Evolutionary conservation across 30 jellyfish, hydroid and myxozoan genomes (phyloP).

Genomic region (Hydractinia symbiolongicarpus): DNA sequence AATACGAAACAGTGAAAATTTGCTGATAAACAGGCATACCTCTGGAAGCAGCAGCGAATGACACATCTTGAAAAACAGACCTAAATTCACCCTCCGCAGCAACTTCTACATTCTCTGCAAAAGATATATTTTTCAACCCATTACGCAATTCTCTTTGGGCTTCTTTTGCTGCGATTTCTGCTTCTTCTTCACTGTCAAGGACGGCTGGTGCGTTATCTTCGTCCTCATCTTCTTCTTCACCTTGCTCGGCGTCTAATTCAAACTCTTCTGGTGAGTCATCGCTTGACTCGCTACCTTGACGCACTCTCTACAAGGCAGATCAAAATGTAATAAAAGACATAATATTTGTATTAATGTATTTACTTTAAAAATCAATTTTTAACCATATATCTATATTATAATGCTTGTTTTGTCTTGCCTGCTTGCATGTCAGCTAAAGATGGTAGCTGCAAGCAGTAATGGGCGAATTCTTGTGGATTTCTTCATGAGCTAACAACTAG

Average conservation of each 20-base stretch:
- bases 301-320: slow-evolving; percentile 33
- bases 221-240: slow-evolving; percentile 43
- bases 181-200: slow-evolving; percentile 39
- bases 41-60: slow-evolving; percentile 77
- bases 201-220: slow-evolving; percentile 48
- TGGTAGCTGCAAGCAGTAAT: too few relatives aligned
- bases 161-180: slow-evolving; percentile 32
- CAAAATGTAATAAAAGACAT: neutral
- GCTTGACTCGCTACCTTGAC: slow-evolving; percentile 41
- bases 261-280: slow-evolving; percentile 34
- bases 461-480: too few relatives aligned
- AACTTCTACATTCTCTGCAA: slow-evolving; percentile 41
- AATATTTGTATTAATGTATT: neutral
- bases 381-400: too few relatives aligned
- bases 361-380: neutral
- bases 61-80: slow-evolving; percentile 64
- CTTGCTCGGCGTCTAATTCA: slow-evolving; percentile 69
- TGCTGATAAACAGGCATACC: slow-evolving; percentile 26
- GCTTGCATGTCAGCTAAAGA: too few relatives aligned
- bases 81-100: slow-evolving; percentile 37
- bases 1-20: neutral
- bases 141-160: slow-evolving; percentile 85
- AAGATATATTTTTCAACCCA: slow-evolving; percentile 72
- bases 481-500: too few relatives aligned
- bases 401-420: too few relatives aligned